phyloP scores from a whole-genome alignment of 2,113 vertebrate species.

The Isichthys henryi region DNA sequence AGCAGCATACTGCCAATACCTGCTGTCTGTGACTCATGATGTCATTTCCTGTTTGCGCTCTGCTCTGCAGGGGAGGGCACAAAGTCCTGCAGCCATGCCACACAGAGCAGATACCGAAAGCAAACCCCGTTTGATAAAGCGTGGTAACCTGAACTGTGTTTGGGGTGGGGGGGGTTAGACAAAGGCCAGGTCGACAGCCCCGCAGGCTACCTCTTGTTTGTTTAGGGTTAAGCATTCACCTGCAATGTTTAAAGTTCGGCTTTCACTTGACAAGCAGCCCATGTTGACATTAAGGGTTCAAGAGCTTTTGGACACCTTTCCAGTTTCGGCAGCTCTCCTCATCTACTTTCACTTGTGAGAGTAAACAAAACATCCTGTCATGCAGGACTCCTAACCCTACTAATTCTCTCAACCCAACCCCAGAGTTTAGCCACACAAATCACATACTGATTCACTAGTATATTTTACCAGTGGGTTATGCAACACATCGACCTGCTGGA shows the following conservation, averaged over 20 bases:
- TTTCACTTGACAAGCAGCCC: constrained; percentile 23
- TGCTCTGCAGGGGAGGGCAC: neutral
- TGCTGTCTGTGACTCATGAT: neutral
- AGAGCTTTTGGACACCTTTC: neutral
- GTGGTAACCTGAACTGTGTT: neutral
- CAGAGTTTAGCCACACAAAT: neutral
- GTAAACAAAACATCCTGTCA: neutral
- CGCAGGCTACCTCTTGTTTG: constrained; percentile 42
- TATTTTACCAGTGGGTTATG: neutral
- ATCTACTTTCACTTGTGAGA: neutral
- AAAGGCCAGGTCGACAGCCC: constrained; percentile 28
- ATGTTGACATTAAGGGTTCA: neutral
- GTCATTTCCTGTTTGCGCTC: neutral
- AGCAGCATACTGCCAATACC: neutral
- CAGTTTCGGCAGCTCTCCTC: neutral
- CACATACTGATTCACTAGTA: neutral
- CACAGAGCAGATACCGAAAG: neutral
- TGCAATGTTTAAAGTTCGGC: constrained; percentile 47
- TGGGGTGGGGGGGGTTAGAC: constrained; percentile 12
- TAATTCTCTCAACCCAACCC: neutral
- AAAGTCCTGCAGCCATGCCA: neutral
- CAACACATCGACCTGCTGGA: neutral
- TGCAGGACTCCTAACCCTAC: neutral
- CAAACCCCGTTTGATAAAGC: neutral
- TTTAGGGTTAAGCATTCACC: constrained; percentile 63